Evolutionary conservation across 2,888 invertebrate species (phyloP), one percentile per base, ranked within the genome.

Genomic region (Pseudococcus viburni): DNA sequence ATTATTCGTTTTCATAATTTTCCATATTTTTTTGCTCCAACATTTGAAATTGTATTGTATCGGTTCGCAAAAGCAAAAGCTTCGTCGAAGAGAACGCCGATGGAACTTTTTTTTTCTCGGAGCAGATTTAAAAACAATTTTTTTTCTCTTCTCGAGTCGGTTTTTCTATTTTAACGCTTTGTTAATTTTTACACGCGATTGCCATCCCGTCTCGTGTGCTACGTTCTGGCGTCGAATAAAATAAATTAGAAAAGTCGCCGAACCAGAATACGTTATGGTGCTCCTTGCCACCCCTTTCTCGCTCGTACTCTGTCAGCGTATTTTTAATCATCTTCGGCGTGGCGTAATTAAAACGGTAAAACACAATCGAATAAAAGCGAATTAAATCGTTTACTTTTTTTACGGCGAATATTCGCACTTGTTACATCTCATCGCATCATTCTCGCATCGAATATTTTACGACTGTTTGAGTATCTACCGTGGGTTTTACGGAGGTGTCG

Each of bases 101-200:
- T 33, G 33, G 26, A 26, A 73, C 33, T 73, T 73, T 64, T 22
- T 22, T 64, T 64, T 8, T 5, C 17, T 64, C 8, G 26, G 26
- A 33, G 22, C 68, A 73, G 68, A 26, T 73, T 73, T 33, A 33
- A 73, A 26, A 73, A 73, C 68, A 73, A 33, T 73, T 9, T 73
- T 73, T 33, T 26, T 33, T 33, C n/a, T 22, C 9, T 59, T 11
- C 5, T 19, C 19, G 5, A 5, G 6, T 59, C 59, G 26, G 59
- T 19, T 59, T 59, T 59, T 59, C 59, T 59, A 59, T 59, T 73
- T 73, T 73, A 73, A 73, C 68, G 68, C 68, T 73, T 73, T 73
- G 68, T 73, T 73, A 73, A 73, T 73, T 73, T 73, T 73, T 73
- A 73, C 68, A 73, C 68, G 68, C 68, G 68, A 73, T 73, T 73